Base-by-base conservation (phyloP, 2,797 vertebrate species). In the Coccyzus lansbergi region DNA sequence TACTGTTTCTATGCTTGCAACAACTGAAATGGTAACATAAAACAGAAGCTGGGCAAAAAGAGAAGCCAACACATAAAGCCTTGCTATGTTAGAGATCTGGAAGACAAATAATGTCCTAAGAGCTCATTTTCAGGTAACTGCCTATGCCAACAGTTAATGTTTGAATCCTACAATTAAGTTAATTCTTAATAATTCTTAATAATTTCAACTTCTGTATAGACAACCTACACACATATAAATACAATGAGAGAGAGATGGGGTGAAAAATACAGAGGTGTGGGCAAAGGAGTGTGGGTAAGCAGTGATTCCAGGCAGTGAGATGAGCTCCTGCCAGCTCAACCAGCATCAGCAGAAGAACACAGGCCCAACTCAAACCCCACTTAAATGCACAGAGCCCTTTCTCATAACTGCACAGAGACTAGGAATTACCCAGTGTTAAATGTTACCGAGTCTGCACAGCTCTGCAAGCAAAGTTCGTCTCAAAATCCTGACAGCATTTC, bases 141-240 rank as follows among this genome's bases (percentile, higher is more conserved):
- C 63, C 28, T 17, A 52, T 36, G 9, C 36, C 67, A 67, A 26
- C 7, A 75, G 38, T 18, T 74, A 36, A 22, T 7, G 44, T 48
- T 80, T 60, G 67, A 75, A 71, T 25, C 53, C 72, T 71, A 25
- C 70, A 85, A 91, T n/a, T n/a, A n/a, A n/a, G n/a, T n/a, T 71
- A 46, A 79, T 70, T 12, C 33, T 13, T 15, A 36, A 91, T 71
- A 46, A 79, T 70, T 12, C 33, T 11, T 15, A 36, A 25, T 48
- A 21, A 34, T 71, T 92, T 60, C 58, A 38, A 46, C 16, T 90
- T 74, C 48, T 19, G 31, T 14, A 33, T 0, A n/a, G 71, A 65
- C 22, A 34, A 78, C 42, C 62, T 93, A 82, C 88, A 91, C 92
- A 88, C 53, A 34, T 24, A 7, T 11, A 83, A 76, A 77, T 19